Base-by-base conservation (phyloP, 2,113 vertebrate genomes). In the Furnarius figulus region DNA sequence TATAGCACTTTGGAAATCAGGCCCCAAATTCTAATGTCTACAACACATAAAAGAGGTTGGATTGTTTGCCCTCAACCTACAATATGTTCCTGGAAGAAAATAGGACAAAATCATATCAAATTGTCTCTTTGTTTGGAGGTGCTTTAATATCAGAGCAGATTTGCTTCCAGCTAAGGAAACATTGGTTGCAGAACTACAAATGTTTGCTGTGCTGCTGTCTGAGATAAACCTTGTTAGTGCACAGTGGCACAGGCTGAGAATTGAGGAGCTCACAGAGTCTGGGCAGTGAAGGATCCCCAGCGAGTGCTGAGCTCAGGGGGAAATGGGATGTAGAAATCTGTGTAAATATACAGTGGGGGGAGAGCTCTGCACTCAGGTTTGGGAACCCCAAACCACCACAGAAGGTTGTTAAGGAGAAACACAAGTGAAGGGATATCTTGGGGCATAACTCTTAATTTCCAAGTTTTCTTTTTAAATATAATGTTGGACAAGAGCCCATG, bases 161-260 rank as follows among this genome's bases (percentile, higher is more conserved):
- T 91, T 93, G 67, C 87, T 97, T 78, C 89, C 59, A 91, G 89
- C 87, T 70, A 91, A 90, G 87, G 70, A 82, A 93, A 85, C 63
- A 58, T 83, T 94, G 94, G 67, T 89, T 83, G 61, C 37, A 80
- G 82, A 85, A 9, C 74, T 83, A 70, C 85, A 87, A 89, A 66
- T 91, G 46, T 76, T 91, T 79, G 85, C 73, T 91, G 73, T 67
- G 58, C 40, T 77, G 59, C 85, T 53, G 63, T 39, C 90, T 62
- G 66, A 71, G 89, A 89, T 86, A 71, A 92, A 92, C 68, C 84
- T 90, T 71, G 67, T 71, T 90, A 89, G 62, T n/a, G 65, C 52
- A 56, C 63, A 62, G 71, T 81, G 77, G 62, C 49, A 52, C 52
- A 25, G 67, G 71, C 77, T 65, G 80, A 33, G 91, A 87, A 94